Base-by-base conservation (phyloP, 92 coral and sea anemone species). In the Chrysogorgia sp. region DNA sequence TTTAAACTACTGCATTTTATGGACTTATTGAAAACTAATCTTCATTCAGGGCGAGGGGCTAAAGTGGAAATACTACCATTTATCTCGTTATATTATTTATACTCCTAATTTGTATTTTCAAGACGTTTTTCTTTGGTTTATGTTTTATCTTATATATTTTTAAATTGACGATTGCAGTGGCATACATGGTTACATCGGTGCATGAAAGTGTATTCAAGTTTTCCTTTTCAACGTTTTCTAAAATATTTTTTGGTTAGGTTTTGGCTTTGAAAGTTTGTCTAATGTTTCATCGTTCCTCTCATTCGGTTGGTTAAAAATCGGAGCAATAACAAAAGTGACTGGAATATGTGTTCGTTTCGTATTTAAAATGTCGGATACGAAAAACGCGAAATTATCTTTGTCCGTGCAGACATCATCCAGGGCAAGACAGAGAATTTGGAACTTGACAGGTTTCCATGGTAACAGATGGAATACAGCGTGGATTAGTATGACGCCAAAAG, bases 241-340 rank as follows among this genome's bases (percentile, higher is more conserved):
- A 47, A 7, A 47, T 47, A 37, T 37, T 5, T 5, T 37, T 37
- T 37, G 43, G 43, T 37, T 37, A 47, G 53, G n/a, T 47, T 57
- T 57, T 23, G 63, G 31, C 23, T 57, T 57, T 57, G 31, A 57
- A 57, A 57, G 31, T 19, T 10, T 57, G 29, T 2, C 6, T 29
- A 57, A 57, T 29, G 17, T 29, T 7, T 57, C 63, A 7, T 23
- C 63, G 1, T 2, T 3, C 1, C 23, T 57, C 12, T 69, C 60
- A 14, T 29, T 69, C 47, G 76, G 76, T 8, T 69, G 60, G 76
- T 13, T 69, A 7, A 10, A 69, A 12, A n/a, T 24, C 60, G 31
- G 40, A n/a, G 37, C 76, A 1, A 22, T 69, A 12, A 69, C 76
- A 12, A 23, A 32, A 4, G 10, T 69, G 1, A 69, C 76, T 23